Conservation (phyloP, 2,113 vertebrate genomes). For the Phyllopteryx taeniolatus region DNA sequence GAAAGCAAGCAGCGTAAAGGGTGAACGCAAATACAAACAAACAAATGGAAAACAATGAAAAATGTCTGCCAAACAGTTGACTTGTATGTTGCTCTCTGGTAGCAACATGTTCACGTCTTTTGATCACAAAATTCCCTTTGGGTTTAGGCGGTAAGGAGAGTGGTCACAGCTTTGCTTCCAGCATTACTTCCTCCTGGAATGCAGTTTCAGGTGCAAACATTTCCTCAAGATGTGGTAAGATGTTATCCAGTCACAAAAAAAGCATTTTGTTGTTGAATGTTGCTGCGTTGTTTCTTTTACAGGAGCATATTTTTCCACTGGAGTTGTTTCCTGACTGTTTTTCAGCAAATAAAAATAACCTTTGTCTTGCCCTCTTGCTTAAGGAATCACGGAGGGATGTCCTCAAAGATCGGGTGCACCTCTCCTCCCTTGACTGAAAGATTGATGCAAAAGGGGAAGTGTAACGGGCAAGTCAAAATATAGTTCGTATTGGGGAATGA, state of each 20-base stretch:
- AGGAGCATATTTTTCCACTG: slow-evolving; percentile 28
- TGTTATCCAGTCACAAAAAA: slow-evolving; percentile 38
- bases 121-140: slow-evolving; percentile 54
- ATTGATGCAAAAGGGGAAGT: slow-evolving; percentile 10
- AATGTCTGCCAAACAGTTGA: slow-evolving; percentile 32
- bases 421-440: slow-evolving; percentile 33
- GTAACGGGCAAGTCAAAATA: not conserved
- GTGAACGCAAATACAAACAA: not conserved
- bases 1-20: slow-evolving; percentile 44
- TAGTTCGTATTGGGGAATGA: not conserved
- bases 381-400: slow-evolving; percentile 45
- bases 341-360: slow-evolving; percentile 49
- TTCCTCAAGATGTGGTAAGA: slow-evolving; percentile 45
- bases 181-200: slow-evolving; percentile 30
- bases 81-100: slow-evolving; percentile 40
- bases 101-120: slow-evolving; percentile 53
- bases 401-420: slow-evolving; percentile 34
- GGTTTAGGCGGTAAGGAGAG: slow-evolving; percentile 48
- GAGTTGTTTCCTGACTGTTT: slow-evolving; percentile 48
- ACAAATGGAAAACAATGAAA: slow-evolving; percentile 30
- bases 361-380: slow-evolving; percentile 49
- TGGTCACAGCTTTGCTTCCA: slow-evolving; percentile 55
- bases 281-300: slow-evolving; percentile 30
- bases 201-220: slow-evolving; percentile 47
- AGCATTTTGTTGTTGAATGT: slow-evolving; percentile 37